A percentile compares a stretch with the other conserved stretches of the same genome.
phyloP scores from a whole-genome alignment of 64 coral and sea anemone genomes.

The Hydrozoanthus tunicans region DNA sequence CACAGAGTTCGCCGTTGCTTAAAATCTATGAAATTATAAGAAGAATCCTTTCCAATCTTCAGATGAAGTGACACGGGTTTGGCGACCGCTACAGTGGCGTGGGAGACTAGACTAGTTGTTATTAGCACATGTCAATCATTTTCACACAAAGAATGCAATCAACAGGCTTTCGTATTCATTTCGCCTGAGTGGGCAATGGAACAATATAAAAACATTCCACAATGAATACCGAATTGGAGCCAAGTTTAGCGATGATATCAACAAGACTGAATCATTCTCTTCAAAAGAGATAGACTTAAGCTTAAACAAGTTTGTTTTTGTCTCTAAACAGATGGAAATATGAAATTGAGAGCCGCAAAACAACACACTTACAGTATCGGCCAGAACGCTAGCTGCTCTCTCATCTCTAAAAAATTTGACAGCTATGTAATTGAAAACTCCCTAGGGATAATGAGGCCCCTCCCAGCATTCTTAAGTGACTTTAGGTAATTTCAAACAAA shows the following conservation, averaged over 20 bases:
- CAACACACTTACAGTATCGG: constrained; percentile 1
- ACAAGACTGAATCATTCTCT: neutral
- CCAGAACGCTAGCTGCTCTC: constrained; percentile 7
- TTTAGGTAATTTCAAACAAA: constrained; percentile 55
- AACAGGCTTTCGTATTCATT: constrained; percentile 61
- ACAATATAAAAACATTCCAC: constrained; percentile 54
- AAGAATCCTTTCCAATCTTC: constrained; percentile 49
- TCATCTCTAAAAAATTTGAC: constrained; percentile 58
- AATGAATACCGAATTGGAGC: constrained; percentile 39
- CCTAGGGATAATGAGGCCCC: constrained; percentile 41
- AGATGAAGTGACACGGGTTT: constrained; percentile 25
- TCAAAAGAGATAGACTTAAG: constrained; percentile 23
- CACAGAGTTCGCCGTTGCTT: constrained; percentile 30
- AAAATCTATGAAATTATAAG: constrained; percentile 48
- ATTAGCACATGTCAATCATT: constrained; percentile 66
- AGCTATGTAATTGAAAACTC: constrained; percentile 59
- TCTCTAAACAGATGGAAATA: neutral
- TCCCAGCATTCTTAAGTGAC: constrained; percentile 64
- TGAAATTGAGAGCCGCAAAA: constrained; percentile 8
- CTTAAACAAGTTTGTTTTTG: neutral
- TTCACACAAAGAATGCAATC: constrained; percentile 57
- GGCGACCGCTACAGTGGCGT: constrained; percentile 51
- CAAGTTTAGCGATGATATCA: constrained; percentile 42
- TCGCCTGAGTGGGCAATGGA: constrained; percentile 47
- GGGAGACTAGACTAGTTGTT: constrained; percentile 46